A percentile compares a stretch with the other conserved stretches of the same genome.
These are phyloP conservation scores for Campylomormyrus tamandua DNA, from an alignment of 2,113 vertebrate species.

Conservation along the genomic window DNA sequence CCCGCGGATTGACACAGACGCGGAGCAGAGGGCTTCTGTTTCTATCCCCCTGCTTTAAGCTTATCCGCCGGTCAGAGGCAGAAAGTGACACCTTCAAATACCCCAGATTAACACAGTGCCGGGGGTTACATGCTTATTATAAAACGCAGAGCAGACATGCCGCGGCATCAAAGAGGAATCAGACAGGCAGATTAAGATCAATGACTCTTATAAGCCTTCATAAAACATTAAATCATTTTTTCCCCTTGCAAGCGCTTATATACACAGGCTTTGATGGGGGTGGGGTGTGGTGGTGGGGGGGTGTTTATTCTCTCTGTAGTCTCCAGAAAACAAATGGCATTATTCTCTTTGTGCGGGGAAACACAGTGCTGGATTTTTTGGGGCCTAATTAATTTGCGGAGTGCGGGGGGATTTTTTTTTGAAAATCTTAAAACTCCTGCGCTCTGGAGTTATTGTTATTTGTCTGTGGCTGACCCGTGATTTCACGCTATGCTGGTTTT, in stretches of 20 bases:
- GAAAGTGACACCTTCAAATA: conserved; percentile 52
- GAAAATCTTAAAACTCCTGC: conserved; percentile 35
- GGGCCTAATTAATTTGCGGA: conserved; percentile 60
- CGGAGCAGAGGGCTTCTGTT: conserved; percentile 22
- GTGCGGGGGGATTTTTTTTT: conserved; percentile 25
- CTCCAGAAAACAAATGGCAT: conserved; percentile 41
- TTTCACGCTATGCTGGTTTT: conserved; percentile 67
- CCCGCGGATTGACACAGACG: conserved; percentile 25
- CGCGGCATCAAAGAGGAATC: conserved; percentile 41
- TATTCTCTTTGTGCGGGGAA: conserved; percentile 35
- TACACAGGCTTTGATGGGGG: conserved; percentile 49
- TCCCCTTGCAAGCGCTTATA: conserved; percentile 37
- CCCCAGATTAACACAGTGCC: conserved; percentile 52
- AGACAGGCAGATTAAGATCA: conserved; percentile 51
- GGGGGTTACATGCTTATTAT: conserved; percentile 50
- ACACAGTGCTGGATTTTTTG: conserved; percentile 48
- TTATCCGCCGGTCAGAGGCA: conserved; percentile 58
- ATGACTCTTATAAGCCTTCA: conserved; percentile 46
- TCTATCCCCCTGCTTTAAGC: conserved; percentile 32
- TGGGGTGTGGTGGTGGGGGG: not conserved
- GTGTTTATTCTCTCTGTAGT: conserved; percentile 45
- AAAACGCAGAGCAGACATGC: conserved; percentile 33
- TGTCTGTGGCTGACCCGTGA: conserved; percentile 68
- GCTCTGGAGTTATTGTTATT: conserved; percentile 59
- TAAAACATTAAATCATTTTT: conserved; percentile 48